phyloP scores from a whole-genome alignment of 2,888 invertebrate species.

The Carterocephalus palaemon region DNA sequence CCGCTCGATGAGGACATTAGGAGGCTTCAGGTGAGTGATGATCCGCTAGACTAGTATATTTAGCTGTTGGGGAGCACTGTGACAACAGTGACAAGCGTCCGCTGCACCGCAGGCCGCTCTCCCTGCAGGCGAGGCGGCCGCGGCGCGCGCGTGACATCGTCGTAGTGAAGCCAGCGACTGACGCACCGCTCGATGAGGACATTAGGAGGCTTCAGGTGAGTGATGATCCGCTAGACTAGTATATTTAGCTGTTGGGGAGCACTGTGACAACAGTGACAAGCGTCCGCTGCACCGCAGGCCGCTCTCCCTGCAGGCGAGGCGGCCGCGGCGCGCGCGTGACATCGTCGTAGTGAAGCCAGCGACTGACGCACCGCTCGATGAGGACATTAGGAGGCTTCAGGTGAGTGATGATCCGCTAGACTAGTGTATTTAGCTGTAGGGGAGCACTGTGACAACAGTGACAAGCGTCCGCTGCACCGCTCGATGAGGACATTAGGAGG shows the following conservation, averaged over 20 bases:
- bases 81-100: too few relatives aligned
- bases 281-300: constrained; percentile 55
- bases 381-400: constrained; percentile 84
- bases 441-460: constrained; percentile 26
- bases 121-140: constrained; percentile 56
- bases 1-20: constrained; percentile 85
- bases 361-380: constrained; percentile 77
- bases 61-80: too few relatives aligned
- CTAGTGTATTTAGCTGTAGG: too few relatives aligned
- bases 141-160: constrained; percentile 86
- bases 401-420: constrained; percentile 57
- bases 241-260: too few relatives aligned
- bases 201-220: constrained; percentile 82
- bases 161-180: constrained; percentile 85
- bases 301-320: constrained; percentile 54
- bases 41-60: too few relatives aligned
- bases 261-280: constrained; percentile 39
- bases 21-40: constrained; percentile 77
- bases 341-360: constrained; percentile 91
- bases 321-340: constrained; percentile 81
- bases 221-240: too few relatives aligned
- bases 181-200: constrained; percentile 82
- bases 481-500: constrained; percentile 86
- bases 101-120: constrained; percentile 55
- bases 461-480: constrained; percentile 54